A percentile compares a stretch with the other conserved stretches of the same genome.
These are phyloP conservation scores for Hermaeophaga mercurialis DNA, from an alignment of 2,888 invertebrate genomes.

Conservation along the genomic window DNA sequence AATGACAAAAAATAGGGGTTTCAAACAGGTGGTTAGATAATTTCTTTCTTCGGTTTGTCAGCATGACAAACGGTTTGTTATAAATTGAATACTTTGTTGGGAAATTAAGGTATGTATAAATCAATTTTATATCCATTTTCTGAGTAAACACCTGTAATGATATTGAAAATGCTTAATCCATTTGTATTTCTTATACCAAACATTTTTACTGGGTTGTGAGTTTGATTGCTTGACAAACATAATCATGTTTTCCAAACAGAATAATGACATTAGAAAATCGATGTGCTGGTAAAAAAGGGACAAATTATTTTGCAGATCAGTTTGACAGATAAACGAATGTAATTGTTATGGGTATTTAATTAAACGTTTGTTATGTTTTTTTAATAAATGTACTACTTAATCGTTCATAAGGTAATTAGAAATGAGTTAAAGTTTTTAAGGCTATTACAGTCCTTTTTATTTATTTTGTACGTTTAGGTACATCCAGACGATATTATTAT, in stretches of 20 bases:
- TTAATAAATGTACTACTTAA: slow-evolving; percentile 1
- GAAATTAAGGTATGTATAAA: slow-evolving; percentile 31
- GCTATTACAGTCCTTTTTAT: background rate
- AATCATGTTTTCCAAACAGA: slow-evolving; percentile 42
- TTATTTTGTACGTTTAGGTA: too few species aligned
- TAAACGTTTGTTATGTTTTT: slow-evolving; percentile 2
- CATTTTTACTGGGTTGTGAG: slow-evolving; percentile 41
- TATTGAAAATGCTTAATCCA: slow-evolving; percentile 43
- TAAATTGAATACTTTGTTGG: slow-evolving; percentile 30
- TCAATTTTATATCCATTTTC: slow-evolving; percentile 54
- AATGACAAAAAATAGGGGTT: slow-evolving; percentile 33
- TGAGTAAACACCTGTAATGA: slow-evolving; percentile 49
- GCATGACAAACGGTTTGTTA: slow-evolving; percentile 39
- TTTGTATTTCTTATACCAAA: slow-evolving; percentile 39
- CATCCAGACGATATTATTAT: too few species aligned
- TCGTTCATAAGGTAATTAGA: slow-evolving; percentile 6
- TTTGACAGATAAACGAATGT: slow-evolving; percentile 1
- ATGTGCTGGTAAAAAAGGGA: slow-evolving; percentile 12
- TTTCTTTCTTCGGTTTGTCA: slow-evolving; percentile 41
- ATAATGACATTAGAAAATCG: slow-evolving; percentile 41
- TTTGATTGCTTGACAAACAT: slow-evolving; percentile 47
- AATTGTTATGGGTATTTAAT: slow-evolving; percentile 9
- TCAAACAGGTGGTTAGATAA: slow-evolving; percentile 44
- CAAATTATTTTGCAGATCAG: background rate
- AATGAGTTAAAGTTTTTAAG: background rate